phyloP scores from a whole-genome alignment of 2,113 vertebrate species.

The Ceratotherium simum region DNA sequence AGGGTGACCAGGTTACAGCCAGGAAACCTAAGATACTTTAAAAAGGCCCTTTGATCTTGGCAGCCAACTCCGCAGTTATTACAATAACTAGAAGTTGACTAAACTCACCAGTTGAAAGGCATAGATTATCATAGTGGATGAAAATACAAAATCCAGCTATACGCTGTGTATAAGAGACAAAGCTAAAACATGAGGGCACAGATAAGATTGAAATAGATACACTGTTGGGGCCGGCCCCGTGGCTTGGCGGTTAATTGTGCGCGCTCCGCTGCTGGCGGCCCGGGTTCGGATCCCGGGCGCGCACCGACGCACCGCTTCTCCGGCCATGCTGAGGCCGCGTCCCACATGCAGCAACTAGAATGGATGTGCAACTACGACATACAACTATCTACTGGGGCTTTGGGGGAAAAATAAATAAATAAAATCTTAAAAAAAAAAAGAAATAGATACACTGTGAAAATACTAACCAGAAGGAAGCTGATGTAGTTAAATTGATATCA shows the following conservation, averaged over 20 bases:
- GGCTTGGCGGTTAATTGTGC: too few relatives aligned
- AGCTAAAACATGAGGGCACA: not conserved
- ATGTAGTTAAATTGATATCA: constrained; percentile 9
- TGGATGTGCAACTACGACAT: too few relatives aligned
- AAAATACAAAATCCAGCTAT: constrained; percentile 24
- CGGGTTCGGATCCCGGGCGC: too few relatives aligned
- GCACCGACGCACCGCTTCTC: too few relatives aligned
- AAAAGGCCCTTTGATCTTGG: constrained; percentile 26
- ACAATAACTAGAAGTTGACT: constrained; percentile 14
- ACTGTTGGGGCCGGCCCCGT: too few relatives aligned
- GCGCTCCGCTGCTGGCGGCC: too few relatives aligned
- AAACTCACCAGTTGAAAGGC: constrained; percentile 45
- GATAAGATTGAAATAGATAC: not conserved
- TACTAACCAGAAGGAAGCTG: constrained; percentile 11
- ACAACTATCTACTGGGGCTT: too few relatives aligned
- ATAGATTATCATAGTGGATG: constrained; percentile 22
- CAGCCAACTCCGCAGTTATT: constrained; percentile 19
- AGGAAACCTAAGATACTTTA: not conserved
- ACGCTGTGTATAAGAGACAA: constrained; percentile 21
- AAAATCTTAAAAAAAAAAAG: too few relatives aligned
- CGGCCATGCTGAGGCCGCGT: too few relatives aligned
- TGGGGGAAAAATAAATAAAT: too few relatives aligned
- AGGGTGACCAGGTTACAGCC: not conserved
- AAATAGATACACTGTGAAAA: not conserved
- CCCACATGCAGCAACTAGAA: too few relatives aligned